Base-by-base conservation (phyloP, 2,888 invertebrate species). In the Ectemnius lituratus region DNA sequence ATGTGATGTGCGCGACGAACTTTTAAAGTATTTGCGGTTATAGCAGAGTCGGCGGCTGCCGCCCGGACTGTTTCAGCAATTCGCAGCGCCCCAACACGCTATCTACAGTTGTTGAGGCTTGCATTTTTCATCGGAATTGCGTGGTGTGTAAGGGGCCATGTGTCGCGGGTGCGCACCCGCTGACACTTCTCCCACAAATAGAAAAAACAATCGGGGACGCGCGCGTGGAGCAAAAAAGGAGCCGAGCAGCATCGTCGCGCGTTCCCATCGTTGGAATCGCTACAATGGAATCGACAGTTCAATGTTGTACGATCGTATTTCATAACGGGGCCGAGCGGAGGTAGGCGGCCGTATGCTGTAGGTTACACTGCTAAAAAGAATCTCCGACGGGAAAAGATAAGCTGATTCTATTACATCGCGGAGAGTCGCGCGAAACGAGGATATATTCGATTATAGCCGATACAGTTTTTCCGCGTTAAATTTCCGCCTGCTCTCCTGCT, bases 241-340 rank as follows among this genome's bases (percentile, higher is more conserved):
- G 16, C 16, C 23, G 56, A 3, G 62, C 23, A 62, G 28, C 62
- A 62, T 62, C 18, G 52, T 27, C 59, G n/a, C 56, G 62, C 57
- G 37, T 11, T 11, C 45, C 68, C 75, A 45, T 62, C 23, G 75
- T 63, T 61, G 70, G 62, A 70, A 77, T 76, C 61, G 75, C 37
- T 73, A 73, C 75, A 77, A 73, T 69, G 69, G 77, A 75, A 77
- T 77, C 77, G 77, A 77, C 77, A 76, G 69, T 59, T 73, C 77
- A 73, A 69, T 69, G 64, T 70, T 57, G 73, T 59, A 57, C 67
- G 73, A 76, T 80, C 76, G 80, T 67, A 74, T 76, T 67, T 74
- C 78, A 73, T 45, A 37, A 37, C 37, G 8, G 37, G 37, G 69
- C 58, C 67, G 62, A 27, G 52, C 46, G 4, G 28, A 13, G 49